A percentile compares a stretch with the other conserved stretches of the same genome.
These are phyloP conservation scores for Hirtodrosophila duncani DNA, from an alignment of 2,888 invertebrate genomes.

Conservation along the genomic window DNA sequence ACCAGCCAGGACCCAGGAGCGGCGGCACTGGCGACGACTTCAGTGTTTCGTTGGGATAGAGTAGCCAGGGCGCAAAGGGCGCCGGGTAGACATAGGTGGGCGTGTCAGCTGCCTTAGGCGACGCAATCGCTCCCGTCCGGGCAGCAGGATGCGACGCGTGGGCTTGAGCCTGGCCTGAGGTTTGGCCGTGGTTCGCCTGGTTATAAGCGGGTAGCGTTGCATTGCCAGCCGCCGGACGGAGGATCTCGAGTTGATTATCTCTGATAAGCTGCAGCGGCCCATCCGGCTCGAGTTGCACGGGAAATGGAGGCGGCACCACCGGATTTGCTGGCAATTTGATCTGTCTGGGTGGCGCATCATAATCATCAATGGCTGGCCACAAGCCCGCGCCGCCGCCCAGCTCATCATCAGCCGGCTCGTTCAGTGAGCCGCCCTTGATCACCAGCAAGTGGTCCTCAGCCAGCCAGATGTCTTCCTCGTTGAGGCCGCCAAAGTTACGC, in stretches of 20 bases:
- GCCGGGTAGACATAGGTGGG: constrained; percentile 81
- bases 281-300: constrained; percentile 90
- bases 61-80: constrained; percentile 82
- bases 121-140: constrained; percentile 80
- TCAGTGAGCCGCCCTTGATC: constrained; percentile 86
- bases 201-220: constrained; percentile 83
- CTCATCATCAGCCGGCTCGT: constrained; percentile 68
- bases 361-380: constrained; percentile 92
- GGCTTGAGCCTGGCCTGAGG: constrained; percentile 66
- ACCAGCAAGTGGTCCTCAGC: constrained; percentile 93
- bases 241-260: constrained; percentile 82
- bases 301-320: constrained; percentile 94
- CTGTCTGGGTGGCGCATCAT: constrained; percentile 89
- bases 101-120: constrained; percentile 63
- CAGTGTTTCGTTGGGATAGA: constrained; percentile 47
- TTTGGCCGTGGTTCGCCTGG: constrained; percentile 64
- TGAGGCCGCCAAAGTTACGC: constrained; percentile 88
- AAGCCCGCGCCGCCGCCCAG: constrained; percentile 78
- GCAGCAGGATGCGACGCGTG: constrained; percentile 80
- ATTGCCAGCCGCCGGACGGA: constrained; percentile 81
- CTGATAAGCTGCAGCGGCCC: constrained; percentile 93
- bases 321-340: constrained; percentile 90
- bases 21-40: constrained; percentile 27
- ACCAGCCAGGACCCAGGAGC: constrained; percentile 71
- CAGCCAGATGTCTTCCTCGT: constrained; percentile 92